Evolutionary conservation across 1,140 invertebrate genomes (phyloP), one percentile per base, ranked within the genome.

Genomic region (Yoshiicerus persimilis): DNA sequence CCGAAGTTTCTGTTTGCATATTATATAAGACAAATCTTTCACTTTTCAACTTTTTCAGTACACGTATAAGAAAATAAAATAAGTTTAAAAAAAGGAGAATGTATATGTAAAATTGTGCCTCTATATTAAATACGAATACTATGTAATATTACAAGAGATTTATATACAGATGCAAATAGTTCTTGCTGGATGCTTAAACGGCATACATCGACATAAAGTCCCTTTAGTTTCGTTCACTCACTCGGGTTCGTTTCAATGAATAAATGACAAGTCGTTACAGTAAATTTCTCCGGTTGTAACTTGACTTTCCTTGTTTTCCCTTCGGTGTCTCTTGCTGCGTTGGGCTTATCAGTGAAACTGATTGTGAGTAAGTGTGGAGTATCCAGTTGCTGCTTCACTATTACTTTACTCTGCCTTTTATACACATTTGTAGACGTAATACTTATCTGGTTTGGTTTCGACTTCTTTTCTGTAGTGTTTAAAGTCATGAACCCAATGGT

Each of bases 191-290:
- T n/a, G n/a, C n/a, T n/a, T n/a, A n/a, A n/a, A n/a, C n/a, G n/a
- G n/a, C n/a, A n/a, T n/a, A n/a, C n/a, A n/a, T n/a, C n/a, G n/a
- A n/a, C n/a, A n/a, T n/a, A n/a, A 6, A 3, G 2, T 39, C 38
- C 13, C 13, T 39, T 39, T 3, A 13, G 38, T 13, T 11, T 75
- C 23, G 16, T 34, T 80, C 66, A 30, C 6, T 80, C 27, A 70
- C 64, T 70, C 5, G 8, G 16, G 1, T 38, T 36, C 11, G 34
- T n/a, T 38, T 6, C 13, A 32, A 80, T 80, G 34, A 38, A 80
- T 85, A 85, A 85, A 85, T 85, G 83, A 30, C 30, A 62, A 56
- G 83, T 85, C 83, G 39, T 85, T 56, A 85, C 25, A 62, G 47
- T 62, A 56, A 85, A 47, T 56, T n/a, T 47, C 25, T 32, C 25